phyloP scores from a whole-genome alignment of 2,888 invertebrate species.

The Acleris laterana region DNA sequence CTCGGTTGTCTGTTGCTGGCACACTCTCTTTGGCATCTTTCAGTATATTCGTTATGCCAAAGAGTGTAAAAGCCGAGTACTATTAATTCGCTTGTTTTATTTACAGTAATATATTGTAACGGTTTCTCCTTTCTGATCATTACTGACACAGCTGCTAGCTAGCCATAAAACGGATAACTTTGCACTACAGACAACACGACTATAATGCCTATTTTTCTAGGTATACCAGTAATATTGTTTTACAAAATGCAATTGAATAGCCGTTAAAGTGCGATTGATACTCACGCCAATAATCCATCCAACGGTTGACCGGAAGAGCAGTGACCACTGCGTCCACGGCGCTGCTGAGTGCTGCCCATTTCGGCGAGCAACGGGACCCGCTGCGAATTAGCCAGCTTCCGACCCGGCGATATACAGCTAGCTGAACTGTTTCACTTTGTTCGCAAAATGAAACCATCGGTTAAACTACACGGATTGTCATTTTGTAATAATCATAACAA shows the following conservation, averaged over 20 bases:
- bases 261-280: slow-evolving; percentile 37
- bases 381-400: slow-evolving; percentile 61
- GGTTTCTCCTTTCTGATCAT: too few relatives aligned
- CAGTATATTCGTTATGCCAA: too few relatives aligned
- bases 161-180: too few relatives aligned
- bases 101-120: too few relatives aligned
- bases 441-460: slow-evolving; percentile 19
- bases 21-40: too few relatives aligned
- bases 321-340: slow-evolving; percentile 58
- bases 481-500: slow-evolving; percentile 12
- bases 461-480: slow-evolving; percentile 10
- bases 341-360: slow-evolving; percentile 54
- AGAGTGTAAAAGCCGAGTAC: too few relatives aligned
- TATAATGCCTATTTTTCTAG: not conserved
- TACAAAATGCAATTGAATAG: slow-evolving; percentile 27
- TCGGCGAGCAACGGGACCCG: slow-evolving; percentile 76
- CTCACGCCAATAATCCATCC: slow-evolving; percentile 38
- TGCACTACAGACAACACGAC: too few relatives aligned
- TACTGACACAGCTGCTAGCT: too few relatives aligned
- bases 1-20: too few relatives aligned
- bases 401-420: slow-evolving; percentile 39
- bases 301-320: slow-evolving; percentile 73
- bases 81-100: too few relatives aligned
- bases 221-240: slow-evolving; percentile 9
- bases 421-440: slow-evolving; percentile 29